A percentile compares a stretch with the other conserved stretches of the same genome.
phyloP scores from a whole-genome alignment of 1,140 invertebrate species.

The Archivesica marissinica region DNA sequence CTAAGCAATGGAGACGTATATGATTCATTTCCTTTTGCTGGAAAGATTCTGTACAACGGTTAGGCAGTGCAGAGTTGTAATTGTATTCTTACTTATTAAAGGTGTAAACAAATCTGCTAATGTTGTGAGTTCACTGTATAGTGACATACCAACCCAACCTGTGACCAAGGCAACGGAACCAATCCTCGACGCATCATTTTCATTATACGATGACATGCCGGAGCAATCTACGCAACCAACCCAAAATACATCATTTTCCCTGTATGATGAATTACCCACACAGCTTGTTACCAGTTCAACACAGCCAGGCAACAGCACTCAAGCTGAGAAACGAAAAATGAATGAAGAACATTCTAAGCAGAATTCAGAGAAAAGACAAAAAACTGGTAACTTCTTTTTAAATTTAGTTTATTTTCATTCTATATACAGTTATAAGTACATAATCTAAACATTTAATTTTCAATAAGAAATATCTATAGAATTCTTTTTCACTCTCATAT shows the following conservation, averaged over 20 bases:
- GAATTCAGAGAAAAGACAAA: conserved; percentile 13
- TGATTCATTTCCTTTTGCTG: too few species aligned
- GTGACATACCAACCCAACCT: conserved; percentile 11
- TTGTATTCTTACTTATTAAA: too few species aligned
- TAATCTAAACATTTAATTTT: not conserved
- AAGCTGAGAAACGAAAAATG: conserved; percentile 9
- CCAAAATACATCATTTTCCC: too few species aligned
- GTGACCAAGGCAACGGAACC: not conserved
- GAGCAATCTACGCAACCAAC: too few species aligned
- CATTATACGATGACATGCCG: too few species aligned
- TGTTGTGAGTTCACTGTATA: not conserved
- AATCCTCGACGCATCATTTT: not conserved
- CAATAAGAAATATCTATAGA: not conserved
- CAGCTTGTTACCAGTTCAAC: not conserved
- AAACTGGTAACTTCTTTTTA: not conserved
- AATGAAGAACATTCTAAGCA: not conserved
- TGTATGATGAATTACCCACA: not conserved
- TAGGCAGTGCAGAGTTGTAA: too few species aligned
- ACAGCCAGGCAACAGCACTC: not conserved
- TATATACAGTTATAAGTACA: too few species aligned
- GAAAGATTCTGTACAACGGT: too few species aligned
- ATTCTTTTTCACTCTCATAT: not conserved
- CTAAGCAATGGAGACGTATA: too few species aligned
- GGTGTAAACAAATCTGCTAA: not conserved
- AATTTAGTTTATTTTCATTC: too few species aligned